Base-by-base conservation (phyloP, 2,113 vertebrate species). In the Geococcyx californianus region DNA sequence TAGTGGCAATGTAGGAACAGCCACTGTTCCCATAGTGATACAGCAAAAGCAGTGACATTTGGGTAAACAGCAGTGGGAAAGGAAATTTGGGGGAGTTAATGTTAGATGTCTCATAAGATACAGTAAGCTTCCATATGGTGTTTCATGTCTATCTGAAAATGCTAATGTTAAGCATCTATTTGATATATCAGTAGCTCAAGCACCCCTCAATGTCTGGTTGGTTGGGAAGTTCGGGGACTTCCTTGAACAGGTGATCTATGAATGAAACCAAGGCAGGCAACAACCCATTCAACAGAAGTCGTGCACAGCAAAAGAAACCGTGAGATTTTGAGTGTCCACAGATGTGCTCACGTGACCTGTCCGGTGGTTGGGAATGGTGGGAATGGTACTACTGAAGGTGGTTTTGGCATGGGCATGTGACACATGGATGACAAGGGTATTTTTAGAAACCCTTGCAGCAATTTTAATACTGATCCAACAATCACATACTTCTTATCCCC, bases 61-160 rank as follows among this genome's bases (percentile, higher is more conserved):
- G 94, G 93, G 88, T 91, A 93, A 94, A 95, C 85, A 86, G 72
- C 84, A 94, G 88, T 84, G 84, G 76, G 90, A 90, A 79, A 85
- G 93, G 93, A 97, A 86, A 84, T 94, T 96, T 81, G 95, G 90
- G 58, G 95, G 95, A 93, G 92, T 93, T 93, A 93, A 93, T 93
- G 95, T 94, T 96, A 93, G 90, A 89, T 95, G 93, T 94, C 92
- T 96, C 92, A 82, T 89, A 94, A 95, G 94, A 90, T 80, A 74
- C 90, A 94, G 82, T 54, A 40, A 75, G 90, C 83, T 95, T 89
- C 88, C 88, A 92, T 79, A 81, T 31, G 9, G 75, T 72, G n/a
- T 75, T 89, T 92, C 25, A 25, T 95, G 75, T 63, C 82, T 75
- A 51, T 88, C 86, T 94, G 76, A 76, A 97, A 95, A 86, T 90